phyloP scores from a whole-genome alignment of 2,888 invertebrate species.

The Metacarcinus magister region DNA sequence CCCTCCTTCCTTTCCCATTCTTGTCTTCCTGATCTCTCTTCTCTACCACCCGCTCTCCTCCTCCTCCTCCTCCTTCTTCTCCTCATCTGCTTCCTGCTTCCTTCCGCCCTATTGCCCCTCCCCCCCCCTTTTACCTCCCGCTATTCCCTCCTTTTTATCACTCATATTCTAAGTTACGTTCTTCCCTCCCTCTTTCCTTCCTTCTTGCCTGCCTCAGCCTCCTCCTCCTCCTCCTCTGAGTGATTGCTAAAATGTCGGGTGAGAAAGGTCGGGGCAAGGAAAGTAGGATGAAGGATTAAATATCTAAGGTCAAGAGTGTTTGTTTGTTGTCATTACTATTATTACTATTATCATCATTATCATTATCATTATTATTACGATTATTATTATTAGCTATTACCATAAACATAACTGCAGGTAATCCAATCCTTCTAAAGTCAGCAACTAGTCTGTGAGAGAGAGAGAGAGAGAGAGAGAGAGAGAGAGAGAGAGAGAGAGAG shows the following conservation, averaged over 20 bases:
- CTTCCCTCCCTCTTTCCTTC: background rate
- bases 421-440: no score
- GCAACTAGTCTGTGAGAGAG: no score
- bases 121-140: background rate
- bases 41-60: background rate
- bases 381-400: no score
- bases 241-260: background rate
- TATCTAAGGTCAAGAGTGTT: no score
- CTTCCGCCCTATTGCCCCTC: background rate
- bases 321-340: no score
- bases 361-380: no score
- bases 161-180: background rate
- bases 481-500: conserved; percentile 61
- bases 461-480: conserved; percentile 27
- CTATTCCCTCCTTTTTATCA: background rate
- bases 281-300: background rate
- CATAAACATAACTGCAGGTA: no score
- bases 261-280: background rate
- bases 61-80: background rate
- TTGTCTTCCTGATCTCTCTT: background rate
- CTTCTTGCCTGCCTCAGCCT: background rate
- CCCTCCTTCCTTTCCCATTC: background rate
- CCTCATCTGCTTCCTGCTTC: background rate
- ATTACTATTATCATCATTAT: no score
- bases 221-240: background rate